A percentile compares a stretch with the other conserved stretches of the same genome.
Evolutionary conservation across 1,140 invertebrate genomes (phyloP).

Genomic region (Drosophila pseudoananassae): DNA sequence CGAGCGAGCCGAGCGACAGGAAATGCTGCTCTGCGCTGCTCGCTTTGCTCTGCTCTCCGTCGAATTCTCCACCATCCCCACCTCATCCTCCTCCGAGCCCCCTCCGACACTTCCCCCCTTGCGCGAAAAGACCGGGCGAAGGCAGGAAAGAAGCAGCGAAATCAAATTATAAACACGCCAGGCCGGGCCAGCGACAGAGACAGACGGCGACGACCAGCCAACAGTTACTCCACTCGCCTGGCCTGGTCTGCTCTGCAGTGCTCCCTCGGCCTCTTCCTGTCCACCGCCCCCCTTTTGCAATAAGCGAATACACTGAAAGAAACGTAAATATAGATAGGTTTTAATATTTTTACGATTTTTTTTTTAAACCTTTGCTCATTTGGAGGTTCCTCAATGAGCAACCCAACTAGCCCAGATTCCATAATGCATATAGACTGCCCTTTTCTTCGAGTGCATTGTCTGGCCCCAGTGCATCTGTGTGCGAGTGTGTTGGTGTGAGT

Average conservation of each 20-base stretch:
- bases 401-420: no score
- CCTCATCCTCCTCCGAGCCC: not conserved
- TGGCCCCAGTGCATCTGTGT: slow-evolving; percentile 47
- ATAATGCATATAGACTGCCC: not conserved
- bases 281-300: slow-evolving; percentile 1
- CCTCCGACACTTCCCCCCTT: slow-evolving; percentile 1
- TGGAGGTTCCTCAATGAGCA: no score
- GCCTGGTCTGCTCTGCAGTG: slow-evolving; percentile 3
- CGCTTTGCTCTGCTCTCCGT: slow-evolving; percentile 40
- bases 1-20: slow-evolving; percentile 60
- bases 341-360: no score
- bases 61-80: slow-evolving; percentile 19
- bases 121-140: slow-evolving; percentile 35
- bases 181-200: slow-evolving; percentile 62
- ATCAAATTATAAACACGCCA: slow-evolving; percentile 82
- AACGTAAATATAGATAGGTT: not conserved
- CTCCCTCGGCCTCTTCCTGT: slow-evolving; percentile 8
- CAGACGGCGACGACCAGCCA: slow-evolving; percentile 36
- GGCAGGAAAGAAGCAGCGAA: slow-evolving; percentile 74
- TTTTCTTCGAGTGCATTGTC: slow-evolving; percentile 35
- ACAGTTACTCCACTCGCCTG: slow-evolving; percentile 42
- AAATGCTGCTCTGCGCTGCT: slow-evolving; percentile 65
- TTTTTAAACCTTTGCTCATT: not conserved
- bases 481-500: slow-evolving; percentile 37
- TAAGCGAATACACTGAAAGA: not conserved